phyloP scores from a whole-genome alignment of 2,888 invertebrate genomes.

The Pachydiplax longipennis region DNA sequence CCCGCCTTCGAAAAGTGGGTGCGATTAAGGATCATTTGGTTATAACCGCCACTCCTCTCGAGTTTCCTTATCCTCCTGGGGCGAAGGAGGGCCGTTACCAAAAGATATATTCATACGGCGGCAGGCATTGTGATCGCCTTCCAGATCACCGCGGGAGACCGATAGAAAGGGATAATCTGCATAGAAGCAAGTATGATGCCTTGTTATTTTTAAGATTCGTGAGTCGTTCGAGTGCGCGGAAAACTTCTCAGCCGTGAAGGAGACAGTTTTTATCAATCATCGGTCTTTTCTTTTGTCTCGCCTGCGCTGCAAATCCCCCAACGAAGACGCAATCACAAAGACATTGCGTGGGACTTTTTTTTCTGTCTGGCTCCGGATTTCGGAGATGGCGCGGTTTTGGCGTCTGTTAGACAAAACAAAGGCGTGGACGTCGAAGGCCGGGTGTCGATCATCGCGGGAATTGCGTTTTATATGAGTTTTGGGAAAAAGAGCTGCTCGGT shows the following conservation, averaged over 20 bases:
- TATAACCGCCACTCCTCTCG: neutral
- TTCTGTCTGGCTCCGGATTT: neutral
- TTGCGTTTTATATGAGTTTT: too few relatives aligned
- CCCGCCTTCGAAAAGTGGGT: constrained; percentile 25
- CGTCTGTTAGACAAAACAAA: neutral
- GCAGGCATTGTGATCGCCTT: neutral
- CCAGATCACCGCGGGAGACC: neutral
- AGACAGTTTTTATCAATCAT: neutral
- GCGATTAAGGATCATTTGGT: constrained; percentile 35
- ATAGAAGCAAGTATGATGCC: neutral
- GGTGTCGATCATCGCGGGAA: too few relatives aligned
- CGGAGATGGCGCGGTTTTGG: neutral
- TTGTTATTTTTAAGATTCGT: neutral
- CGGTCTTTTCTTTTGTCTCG: neutral
- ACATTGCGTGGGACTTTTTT: neutral
- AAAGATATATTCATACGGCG: neutral
- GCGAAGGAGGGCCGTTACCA: neutral
- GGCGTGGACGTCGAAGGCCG: neutral
- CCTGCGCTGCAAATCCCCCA: neutral
- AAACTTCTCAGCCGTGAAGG: neutral
- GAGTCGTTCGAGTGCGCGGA: neutral
- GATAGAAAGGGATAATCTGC: neutral
- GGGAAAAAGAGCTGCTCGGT: too few relatives aligned
- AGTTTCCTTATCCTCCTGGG: neutral
- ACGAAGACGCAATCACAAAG: neutral